These are phyloP conservation scores for Protobothrops mucrosquamatus DNA, from an alignment of 2,113 vertebrate species.

Conservation along the genomic window DNA sequence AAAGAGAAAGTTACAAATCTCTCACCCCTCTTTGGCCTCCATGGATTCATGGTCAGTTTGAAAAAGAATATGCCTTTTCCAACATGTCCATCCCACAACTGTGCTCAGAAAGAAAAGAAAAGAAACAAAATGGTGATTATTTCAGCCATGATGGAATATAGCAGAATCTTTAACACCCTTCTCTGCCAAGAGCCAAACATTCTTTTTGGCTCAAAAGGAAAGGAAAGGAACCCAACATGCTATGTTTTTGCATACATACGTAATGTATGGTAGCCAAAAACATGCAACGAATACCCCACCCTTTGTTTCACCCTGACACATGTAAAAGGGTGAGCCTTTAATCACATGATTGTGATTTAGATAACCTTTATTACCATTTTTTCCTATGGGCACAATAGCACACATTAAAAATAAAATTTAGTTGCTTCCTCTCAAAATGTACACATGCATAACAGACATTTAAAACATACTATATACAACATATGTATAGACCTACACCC, in stretches of 20 bases:
- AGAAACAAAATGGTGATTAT: background rate
- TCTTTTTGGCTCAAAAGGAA: background rate
- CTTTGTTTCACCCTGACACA: background rate
- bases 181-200: background rate
- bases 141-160: background rate
- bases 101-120: background rate
- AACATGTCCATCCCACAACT: background rate
- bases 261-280: background rate
- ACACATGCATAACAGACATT: no score
- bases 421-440: no score
- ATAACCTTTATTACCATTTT: no score
- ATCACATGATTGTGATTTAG: background rate
- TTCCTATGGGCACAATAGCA: no score
- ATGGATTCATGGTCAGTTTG: background rate
- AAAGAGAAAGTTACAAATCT: background rate
- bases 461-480: no score
- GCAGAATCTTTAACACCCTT: background rate
- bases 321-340: background rate
- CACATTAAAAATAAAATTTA: no score
- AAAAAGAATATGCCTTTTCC: background rate
- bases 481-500: no score
- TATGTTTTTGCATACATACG: background rate
- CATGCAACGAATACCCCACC: background rate
- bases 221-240: background rate
- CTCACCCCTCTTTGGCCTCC: background rate